These are phyloP conservation scores for Ophiothrix spiculata DNA, from an alignment of 35 echinoderm and acorn worm genomes.

Conservation along the genomic window DNA sequence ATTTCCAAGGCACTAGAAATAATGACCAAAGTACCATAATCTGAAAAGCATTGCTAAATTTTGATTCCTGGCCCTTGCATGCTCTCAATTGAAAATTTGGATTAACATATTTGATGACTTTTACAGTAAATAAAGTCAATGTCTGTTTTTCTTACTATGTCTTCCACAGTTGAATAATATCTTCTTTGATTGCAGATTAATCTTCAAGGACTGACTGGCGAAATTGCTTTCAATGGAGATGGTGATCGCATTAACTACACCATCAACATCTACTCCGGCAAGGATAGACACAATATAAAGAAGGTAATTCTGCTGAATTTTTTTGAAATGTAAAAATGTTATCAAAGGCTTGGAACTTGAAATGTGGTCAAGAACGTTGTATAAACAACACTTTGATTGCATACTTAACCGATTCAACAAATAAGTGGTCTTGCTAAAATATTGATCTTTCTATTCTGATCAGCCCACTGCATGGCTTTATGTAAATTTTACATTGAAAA, in stretches of 20 bases:
- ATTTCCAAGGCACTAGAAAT: no score
- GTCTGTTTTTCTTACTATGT: not conserved
- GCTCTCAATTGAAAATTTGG: not conserved
- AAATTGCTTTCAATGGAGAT: slow-evolving; percentile 59
- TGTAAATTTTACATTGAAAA: no score
- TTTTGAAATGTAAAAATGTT: no score
- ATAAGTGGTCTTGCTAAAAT: no score
- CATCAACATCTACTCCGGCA: slow-evolving; percentile 69
- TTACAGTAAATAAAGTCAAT: not conserved
- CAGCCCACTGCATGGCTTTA: no score
- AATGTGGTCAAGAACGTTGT: no score
- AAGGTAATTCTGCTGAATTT: no score
- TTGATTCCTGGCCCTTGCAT: not conserved
- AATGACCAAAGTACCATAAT: not conserved
- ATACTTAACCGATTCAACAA: no score
- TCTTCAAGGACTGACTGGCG: slow-evolving; percentile 53
- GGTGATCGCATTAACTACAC: slow-evolving; percentile 88
- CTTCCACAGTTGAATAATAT: not conserved
- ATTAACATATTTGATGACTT: not conserved
- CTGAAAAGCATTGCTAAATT: not conserved
- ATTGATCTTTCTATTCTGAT: no score
- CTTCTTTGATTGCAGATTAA: slow-evolving; percentile 27
- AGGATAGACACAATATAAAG: slow-evolving; percentile 39
- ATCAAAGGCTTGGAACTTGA: no score
- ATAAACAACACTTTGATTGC: no score